These are phyloP conservation scores for Gopherus flavomarginatus DNA, from an alignment of 2,113 vertebrate genomes.

Conservation along the genomic window DNA sequence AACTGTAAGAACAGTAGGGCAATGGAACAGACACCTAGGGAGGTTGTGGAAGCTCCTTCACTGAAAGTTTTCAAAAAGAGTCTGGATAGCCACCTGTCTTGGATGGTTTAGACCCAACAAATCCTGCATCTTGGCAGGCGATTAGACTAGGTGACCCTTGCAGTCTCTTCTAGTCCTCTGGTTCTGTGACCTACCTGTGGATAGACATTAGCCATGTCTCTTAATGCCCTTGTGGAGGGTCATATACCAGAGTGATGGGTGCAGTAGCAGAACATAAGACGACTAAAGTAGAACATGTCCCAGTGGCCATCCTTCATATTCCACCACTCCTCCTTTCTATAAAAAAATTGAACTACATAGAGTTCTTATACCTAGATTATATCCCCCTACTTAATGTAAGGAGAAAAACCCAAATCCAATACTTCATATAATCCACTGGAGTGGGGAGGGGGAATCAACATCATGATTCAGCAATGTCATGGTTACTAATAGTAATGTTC, in stretches of 20 bases:
- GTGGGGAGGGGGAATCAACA: not conserved
- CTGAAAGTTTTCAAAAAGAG: too few species aligned
- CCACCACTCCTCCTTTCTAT: not conserved
- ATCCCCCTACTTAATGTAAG: slow-evolving; percentile 31
- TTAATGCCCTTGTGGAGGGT: rapidly evolving
- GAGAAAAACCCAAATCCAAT: not conserved
- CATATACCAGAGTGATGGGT: not conserved
- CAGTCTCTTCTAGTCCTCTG: too few species aligned
- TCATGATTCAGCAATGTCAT: not conserved
- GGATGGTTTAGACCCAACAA: too few species aligned
- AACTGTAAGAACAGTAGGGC: too few species aligned
- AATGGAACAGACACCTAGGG: too few species aligned
- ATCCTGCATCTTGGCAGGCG: too few species aligned
- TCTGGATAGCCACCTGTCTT: too few species aligned
- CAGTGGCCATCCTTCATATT: not conserved
- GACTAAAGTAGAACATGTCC: not conserved
- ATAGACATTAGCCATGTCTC: not conserved
- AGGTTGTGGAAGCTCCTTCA: too few species aligned
- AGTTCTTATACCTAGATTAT: not conserved
- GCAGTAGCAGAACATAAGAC: not conserved
- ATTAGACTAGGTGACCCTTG: too few species aligned
- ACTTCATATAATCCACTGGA: not conserved
- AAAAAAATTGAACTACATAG: not conserved
- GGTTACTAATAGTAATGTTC: not conserved
- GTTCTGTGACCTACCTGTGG: not conserved